phyloP scores from a whole-genome alignment of 2,797 vertebrate species.

The Moxostoma hubbsi region DNA sequence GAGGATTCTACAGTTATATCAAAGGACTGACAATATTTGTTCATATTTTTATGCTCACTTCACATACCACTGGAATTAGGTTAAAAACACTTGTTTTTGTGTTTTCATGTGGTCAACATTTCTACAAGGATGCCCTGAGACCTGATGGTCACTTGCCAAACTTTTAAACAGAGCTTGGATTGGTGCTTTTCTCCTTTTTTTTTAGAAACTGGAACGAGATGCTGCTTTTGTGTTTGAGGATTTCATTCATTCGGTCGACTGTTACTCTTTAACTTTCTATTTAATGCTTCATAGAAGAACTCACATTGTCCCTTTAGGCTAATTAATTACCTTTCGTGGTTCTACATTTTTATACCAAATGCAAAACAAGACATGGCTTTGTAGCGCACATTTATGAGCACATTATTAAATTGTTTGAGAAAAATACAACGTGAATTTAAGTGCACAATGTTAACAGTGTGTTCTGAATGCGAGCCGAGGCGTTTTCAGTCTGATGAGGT shows the following conservation, averaged over 20 bases:
- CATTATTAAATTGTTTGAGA: conserved; percentile 33
- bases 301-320: background rate
- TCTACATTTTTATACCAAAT: background rate
- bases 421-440: conserved; percentile 5
- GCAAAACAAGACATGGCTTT: conserved; percentile 4
- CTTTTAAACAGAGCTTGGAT: background rate
- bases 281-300: background rate
- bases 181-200: background rate
- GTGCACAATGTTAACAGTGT: background rate
- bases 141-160: background rate
- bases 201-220: background rate
- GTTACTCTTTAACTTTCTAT: conserved; percentile 38
- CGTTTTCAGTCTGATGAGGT: conserved; percentile 42
- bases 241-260: background rate
- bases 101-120: background rate
- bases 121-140: background rate
- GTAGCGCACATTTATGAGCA: conserved; percentile 11
- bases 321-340: background rate
- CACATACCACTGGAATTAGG: no score
- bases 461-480: conserved; percentile 39
- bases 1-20: no score
- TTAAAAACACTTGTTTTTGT: background rate
- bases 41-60: no score
- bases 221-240: background rate
- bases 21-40: no score